Evolutionary conservation across 1,140 invertebrate species (phyloP), one percentile per base, ranked within the genome.

Genomic region (Diorhabda elongata): DNA sequence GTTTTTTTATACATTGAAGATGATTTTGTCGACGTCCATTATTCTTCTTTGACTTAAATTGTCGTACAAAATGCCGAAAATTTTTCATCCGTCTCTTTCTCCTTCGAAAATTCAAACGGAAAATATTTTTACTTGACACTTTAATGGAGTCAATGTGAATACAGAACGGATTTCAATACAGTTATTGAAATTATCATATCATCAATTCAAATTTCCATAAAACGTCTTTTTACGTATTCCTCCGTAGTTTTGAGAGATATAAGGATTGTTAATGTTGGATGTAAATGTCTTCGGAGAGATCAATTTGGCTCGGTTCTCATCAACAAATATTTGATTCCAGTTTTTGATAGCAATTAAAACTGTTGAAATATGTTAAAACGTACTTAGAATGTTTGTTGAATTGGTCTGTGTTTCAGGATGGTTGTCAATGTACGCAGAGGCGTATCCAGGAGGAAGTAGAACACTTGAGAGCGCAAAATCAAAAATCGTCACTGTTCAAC

Each of bases 361-460:
- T 26, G 26, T 26, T 26, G 26, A 26, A 26, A 26, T 26, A 26
- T 26, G 26, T 26, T 26, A 26, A 26, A 26, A 26, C 26, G 26
- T 26, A 26, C 26, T 26, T 26, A 26, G 26, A 26, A 26, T n/a
- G 47, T 52, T 52, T 52, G 47, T 52, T 52, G 47, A 52, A 9
- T 61, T 71, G 59, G 70, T 73, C 71, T 75, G 66, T 71, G 61
- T 76, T 78, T 66, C 74, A 74, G 76, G 75, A 77, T 66, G 71
- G 75, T 71, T 80, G 79, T 74, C 76, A 76, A 60, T 77, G 78
- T 76, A 74, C 74, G 78, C 79, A 81, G 81, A 78, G 81, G 81
- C 81, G 81, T 82, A 82, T 81, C 81, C 79, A 80, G 80, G 79
- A 80, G 67, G 77, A 77, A 75, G 74, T 69, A 62, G 76, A 77